These are phyloP conservation scores for Trichosurus vulpecula DNA, from an alignment of 2,797 vertebrate genomes.

Conservation along the genomic window DNA sequence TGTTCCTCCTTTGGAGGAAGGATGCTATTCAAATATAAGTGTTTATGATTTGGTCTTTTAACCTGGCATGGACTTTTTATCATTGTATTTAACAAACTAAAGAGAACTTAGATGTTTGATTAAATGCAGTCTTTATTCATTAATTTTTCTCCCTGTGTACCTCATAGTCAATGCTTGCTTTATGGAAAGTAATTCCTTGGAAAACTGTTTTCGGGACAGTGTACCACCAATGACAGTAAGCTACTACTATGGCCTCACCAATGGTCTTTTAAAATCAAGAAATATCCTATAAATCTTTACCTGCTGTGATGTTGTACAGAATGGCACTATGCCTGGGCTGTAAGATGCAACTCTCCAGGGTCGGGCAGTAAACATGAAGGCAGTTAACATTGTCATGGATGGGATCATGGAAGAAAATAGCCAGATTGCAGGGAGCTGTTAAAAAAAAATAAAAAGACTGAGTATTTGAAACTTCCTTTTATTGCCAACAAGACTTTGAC, in stretches of 20 bases:
- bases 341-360: constrained; percentile 92
- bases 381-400: constrained; percentile 89
- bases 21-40: background rate
- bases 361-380: constrained; percentile 93
- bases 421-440: constrained; percentile 94
- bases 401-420: constrained; percentile 91
- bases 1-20: background rate
- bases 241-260: background rate
- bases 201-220: background rate
- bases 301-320: constrained; percentile 93
- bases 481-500: background rate
- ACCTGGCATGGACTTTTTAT: background rate
- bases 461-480: background rate
- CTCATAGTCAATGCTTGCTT: background rate
- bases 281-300: constrained; percentile 79
- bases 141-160: background rate
- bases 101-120: background rate
- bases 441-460: constrained; percentile 25
- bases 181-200: constrained; percentile 6
- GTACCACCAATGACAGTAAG: background rate
- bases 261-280: background rate
- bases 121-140: background rate
- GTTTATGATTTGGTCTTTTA: background rate
- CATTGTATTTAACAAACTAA: background rate
- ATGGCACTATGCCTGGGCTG: constrained; percentile 87